phyloP scores from a whole-genome alignment of 2,113 vertebrate genomes.

The Halichoeres trimaculatus region DNA sequence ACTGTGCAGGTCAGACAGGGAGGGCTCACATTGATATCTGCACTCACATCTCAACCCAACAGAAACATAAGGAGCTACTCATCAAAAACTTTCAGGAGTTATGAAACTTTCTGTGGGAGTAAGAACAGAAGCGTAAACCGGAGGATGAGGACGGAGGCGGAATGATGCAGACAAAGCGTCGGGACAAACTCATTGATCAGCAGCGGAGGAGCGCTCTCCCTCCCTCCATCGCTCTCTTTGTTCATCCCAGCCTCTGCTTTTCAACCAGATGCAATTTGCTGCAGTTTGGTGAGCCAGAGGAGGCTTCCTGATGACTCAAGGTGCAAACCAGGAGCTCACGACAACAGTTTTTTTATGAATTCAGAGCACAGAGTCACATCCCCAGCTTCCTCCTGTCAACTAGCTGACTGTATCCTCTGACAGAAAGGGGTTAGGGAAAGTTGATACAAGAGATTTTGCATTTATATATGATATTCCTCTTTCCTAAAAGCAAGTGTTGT shows the following conservation, averaged over 20 bases:
- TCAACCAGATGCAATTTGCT: conserved; percentile 34
- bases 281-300: conserved; percentile 47
- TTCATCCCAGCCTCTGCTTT: conserved; percentile 46
- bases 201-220: conserved; percentile 34
- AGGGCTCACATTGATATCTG: conserved; percentile 16
- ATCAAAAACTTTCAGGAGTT: conserved; percentile 33
- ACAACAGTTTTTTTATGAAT: conserved; percentile 18
- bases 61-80: conserved; percentile 14
- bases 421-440: not conserved
- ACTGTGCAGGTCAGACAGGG: not conserved
- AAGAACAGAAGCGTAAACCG: conserved; percentile 4
- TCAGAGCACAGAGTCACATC: conserved; percentile 31
- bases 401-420: conserved; percentile 2
- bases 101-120: conserved; percentile 62
- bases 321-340: conserved; percentile 31
- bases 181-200: conserved; percentile 59
- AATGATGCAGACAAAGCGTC: conserved; percentile 63
- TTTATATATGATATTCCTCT: conserved; percentile 1
- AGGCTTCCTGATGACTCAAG: conserved; percentile 63
- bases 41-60: not conserved
- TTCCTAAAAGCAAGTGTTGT: not conserved
- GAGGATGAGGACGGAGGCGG: conserved; percentile 29
- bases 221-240: conserved; percentile 62
- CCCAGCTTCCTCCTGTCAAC: conserved; percentile 12
- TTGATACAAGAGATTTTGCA: not conserved